Evolutionary conservation across 2,113 vertebrate species (phyloP).

Genomic region (Dasyornis broadbenti): DNA sequence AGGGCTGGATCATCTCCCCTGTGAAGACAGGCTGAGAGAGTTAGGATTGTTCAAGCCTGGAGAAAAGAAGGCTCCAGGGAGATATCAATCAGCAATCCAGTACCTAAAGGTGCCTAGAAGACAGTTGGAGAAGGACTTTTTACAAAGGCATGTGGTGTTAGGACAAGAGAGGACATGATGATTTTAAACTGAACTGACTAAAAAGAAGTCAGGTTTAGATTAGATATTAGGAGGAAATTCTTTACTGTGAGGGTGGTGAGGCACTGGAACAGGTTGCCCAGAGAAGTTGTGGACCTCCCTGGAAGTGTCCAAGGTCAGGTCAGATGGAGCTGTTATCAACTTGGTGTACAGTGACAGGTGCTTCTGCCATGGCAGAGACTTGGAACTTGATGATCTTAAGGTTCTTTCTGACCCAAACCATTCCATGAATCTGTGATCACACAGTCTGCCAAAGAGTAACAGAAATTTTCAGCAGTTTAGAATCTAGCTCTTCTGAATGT

Average conservation of each 20-base stretch:
- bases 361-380: not conserved
- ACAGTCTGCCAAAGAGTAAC: not conserved
- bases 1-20: not conserved
- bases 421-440: not conserved
- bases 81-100: accelerated
- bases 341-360: not conserved
- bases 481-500: not conserved
- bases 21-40: not conserved
- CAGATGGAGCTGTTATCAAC: not conserved
- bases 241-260: not conserved
- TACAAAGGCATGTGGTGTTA: not conserved
- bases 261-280: not conserved
- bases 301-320: not conserved
- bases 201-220: not conserved
- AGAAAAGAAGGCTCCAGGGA: not conserved
- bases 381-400: not conserved
- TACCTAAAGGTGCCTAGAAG: not conserved
- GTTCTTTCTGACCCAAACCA: not conserved
- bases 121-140: not conserved
- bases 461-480: not conserved
- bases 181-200: too few relatives aligned
- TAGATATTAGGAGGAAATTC: not conserved
- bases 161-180: not conserved
- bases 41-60: accelerated
- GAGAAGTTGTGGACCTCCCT: not conserved